Percentiles rank a stretch among this genome's conserved stretches.
These are phyloP conservation scores for Epirrita christyi DNA, from an alignment of 2,888 invertebrate species.

Conservation along the genomic window DNA sequence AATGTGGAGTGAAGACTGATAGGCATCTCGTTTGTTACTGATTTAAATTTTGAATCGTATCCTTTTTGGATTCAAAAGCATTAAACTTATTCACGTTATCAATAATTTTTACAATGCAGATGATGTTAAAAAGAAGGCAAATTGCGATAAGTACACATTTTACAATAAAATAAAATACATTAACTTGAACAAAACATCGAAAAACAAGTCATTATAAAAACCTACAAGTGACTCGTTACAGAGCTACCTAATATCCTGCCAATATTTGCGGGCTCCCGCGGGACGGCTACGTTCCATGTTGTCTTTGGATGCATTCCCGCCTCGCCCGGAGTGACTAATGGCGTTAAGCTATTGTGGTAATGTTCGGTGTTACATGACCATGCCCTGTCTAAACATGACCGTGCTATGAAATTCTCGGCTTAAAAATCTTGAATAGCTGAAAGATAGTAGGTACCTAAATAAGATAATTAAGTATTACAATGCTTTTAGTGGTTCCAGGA, in stretches of 20 bases:
- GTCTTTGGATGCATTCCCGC: slow-evolving; percentile 60
- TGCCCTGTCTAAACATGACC: neutral
- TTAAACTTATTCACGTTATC: too few species aligned
- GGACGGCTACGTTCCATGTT: slow-evolving; percentile 65
- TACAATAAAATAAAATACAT: neutral
- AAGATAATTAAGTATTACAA: too few species aligned
- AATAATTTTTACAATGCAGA: too few species aligned
- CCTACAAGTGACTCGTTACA: slow-evolving; percentile 67
- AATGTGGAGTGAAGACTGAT: slow-evolving; percentile 20
- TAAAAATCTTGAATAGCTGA: neutral
- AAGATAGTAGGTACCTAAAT: too few species aligned
- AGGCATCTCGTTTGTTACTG: slow-evolving; percentile 15
- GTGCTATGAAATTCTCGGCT: neutral
- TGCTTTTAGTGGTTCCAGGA: too few species aligned
- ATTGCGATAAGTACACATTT: too few species aligned
- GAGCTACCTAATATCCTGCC: slow-evolving; percentile 67
- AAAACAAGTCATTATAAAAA: slow-evolving; percentile 23
- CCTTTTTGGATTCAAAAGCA: neutral
- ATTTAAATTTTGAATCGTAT: slow-evolving; percentile 1
- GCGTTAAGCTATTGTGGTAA: slow-evolving; percentile 26
- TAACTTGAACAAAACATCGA: slow-evolving; percentile 21
- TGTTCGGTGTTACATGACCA: slow-evolving; percentile 20
- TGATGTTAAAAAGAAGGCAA: too few species aligned
- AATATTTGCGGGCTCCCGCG: slow-evolving; percentile 68
- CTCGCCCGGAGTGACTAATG: slow-evolving; percentile 33